phyloP scores from a whole-genome alignment of 2,888 invertebrate genomes.

The Orchesella flavescens region DNA sequence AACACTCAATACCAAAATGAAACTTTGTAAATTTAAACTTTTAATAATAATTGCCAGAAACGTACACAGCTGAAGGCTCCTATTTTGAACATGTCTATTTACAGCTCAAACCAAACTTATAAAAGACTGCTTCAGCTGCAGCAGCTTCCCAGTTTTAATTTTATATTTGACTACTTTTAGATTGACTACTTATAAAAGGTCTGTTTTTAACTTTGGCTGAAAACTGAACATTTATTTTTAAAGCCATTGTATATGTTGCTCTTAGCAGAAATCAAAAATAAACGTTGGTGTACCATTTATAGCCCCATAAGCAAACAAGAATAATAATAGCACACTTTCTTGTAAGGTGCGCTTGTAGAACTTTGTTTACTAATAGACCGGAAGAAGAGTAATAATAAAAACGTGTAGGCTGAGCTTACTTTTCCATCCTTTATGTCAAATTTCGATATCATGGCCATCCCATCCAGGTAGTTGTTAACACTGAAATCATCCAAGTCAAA shows the following conservation, averaged over 20 bases:
- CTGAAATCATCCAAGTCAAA: slow-evolving; percentile 74
- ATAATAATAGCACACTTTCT: slow-evolving; percentile 12
- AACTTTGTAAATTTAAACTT: slow-evolving; percentile 61
- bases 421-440: slow-evolving; percentile 75
- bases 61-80: slow-evolving; percentile 23
- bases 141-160: slow-evolving; percentile 30
- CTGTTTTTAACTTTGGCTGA: slow-evolving; percentile 29
- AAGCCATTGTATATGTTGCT: slow-evolving; percentile 10
- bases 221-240: slow-evolving; percentile 8
- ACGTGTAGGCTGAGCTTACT: slow-evolving; percentile 65
- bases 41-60: slow-evolving; percentile 60
- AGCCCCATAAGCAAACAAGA: neutral
- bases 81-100: slow-evolving; percentile 50
- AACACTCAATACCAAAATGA: slow-evolving; percentile 55
- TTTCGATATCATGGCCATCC: slow-evolving; percentile 75
- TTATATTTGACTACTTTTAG: slow-evolving; percentile 37
- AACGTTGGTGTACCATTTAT: slow-evolving; percentile 33
- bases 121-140: slow-evolving; percentile 22
- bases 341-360: no score
- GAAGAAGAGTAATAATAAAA: no score
- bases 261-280: neutral
- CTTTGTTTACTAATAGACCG: no score
- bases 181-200: slow-evolving; percentile 49
- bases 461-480: slow-evolving; percentile 76
- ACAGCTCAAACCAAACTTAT: slow-evolving; percentile 5